phyloP scores from a whole-genome alignment of 2,113 vertebrate genomes.

The Podarcis raffonei region DNA sequence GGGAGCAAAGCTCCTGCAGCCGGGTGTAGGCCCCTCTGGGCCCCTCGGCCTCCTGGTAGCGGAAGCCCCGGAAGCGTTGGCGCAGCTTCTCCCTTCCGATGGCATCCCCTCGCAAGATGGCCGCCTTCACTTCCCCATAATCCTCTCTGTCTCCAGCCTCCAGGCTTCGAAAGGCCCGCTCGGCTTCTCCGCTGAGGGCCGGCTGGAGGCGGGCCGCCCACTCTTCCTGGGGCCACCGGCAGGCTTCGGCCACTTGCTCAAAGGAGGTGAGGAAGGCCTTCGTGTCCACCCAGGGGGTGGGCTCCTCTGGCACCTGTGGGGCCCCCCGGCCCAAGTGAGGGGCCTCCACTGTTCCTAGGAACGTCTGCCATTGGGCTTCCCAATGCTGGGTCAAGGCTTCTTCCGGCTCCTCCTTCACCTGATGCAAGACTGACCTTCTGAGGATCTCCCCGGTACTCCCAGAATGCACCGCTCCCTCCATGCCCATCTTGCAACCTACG shows the following conservation, averaged over 20 bases:
- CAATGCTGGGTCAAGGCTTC: not conserved
- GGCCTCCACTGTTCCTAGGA: not conserved
- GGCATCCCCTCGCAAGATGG: slow-evolving; percentile 51
- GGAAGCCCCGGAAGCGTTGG: slow-evolving; percentile 64
- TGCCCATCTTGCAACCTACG: not conserved
- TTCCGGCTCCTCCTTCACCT: not conserved
- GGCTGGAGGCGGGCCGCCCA: not conserved
- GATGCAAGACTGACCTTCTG: too few relatives aligned
- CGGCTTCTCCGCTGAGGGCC: not conserved
- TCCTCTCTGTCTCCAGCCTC: not conserved
- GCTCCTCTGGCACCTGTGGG: not conserved
- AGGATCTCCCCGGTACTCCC: not conserved
- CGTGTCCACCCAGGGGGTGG: not conserved
- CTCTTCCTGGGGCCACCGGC: not conserved
- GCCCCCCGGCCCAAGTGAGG: not conserved
- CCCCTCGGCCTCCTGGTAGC: slow-evolving; percentile 69
- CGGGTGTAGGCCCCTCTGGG: slow-evolving; percentile 36
- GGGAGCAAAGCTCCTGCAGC: slow-evolving; percentile 4
- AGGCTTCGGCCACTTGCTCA: not conserved
- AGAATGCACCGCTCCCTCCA: not conserved
- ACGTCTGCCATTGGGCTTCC: not conserved
- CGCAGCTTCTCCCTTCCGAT: slow-evolving; percentile 56
- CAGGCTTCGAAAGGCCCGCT: not conserved
- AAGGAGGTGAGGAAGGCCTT: not conserved
- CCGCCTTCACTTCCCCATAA: slow-evolving; percentile 56